phyloP scores from a whole-genome alignment of 2,113 vertebrate species.

The Grallaria varia region DNA sequence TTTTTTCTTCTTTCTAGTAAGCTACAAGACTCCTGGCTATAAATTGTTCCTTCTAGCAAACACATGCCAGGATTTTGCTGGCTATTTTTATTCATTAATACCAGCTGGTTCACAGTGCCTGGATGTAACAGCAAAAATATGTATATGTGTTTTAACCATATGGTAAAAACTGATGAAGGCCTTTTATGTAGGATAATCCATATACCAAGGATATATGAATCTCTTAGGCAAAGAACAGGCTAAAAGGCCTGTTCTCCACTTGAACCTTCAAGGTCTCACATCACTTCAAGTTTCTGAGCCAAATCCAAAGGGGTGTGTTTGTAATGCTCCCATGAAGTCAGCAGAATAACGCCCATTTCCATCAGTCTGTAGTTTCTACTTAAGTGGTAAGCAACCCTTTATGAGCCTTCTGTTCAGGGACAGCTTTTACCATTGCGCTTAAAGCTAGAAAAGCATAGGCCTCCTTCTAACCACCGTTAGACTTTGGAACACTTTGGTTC shows the following conservation, averaged over 20 bases:
- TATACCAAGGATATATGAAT: constrained; percentile 10
- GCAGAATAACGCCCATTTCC: background rate
- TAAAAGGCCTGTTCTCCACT: background rate
- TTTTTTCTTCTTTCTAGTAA: constrained; percentile 32
- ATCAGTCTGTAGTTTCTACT: background rate
- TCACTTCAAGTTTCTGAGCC: background rate
- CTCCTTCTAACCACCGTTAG: background rate
- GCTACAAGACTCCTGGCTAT: constrained; percentile 62
- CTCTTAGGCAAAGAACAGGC: background rate
- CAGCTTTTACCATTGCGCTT: background rate
- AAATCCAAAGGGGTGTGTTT: background rate
- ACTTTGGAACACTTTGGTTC: background rate
- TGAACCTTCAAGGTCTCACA: background rate
- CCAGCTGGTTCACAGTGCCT: constrained; percentile 73
- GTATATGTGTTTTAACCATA: constrained; percentile 64
- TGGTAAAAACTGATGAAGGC: constrained; percentile 62
- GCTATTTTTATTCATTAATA: constrained; percentile 73
- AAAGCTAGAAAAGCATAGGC: background rate
- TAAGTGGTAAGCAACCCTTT: background rate
- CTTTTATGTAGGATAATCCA: constrained; percentile 65
- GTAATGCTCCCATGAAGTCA: background rate
- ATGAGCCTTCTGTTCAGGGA: background rate
- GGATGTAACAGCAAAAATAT: constrained; percentile 69
- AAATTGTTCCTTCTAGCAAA: constrained; percentile 64
- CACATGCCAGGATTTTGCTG: constrained; percentile 66